Conservation (phyloP, 2,113 vertebrate genomes). For the Syrmaticus mikado region DNA sequence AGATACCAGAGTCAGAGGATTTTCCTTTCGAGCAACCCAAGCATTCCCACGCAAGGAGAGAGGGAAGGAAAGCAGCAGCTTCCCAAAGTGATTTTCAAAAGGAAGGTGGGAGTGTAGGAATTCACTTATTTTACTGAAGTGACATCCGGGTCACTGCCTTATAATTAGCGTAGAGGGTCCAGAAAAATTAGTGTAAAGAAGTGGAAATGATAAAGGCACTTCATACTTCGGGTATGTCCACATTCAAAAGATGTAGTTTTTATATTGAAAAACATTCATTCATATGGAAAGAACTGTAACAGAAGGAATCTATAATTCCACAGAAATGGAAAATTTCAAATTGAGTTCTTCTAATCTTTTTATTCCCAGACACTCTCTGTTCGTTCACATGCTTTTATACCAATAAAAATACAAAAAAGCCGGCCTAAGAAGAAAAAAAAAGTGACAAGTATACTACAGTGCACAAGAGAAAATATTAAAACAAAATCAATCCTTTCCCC, state of each 20-base stretch:
- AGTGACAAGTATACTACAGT: not conserved
- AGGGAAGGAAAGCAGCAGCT: not conserved
- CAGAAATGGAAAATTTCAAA: not conserved
- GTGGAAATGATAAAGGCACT: not conserved
- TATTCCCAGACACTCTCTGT: not conserved
- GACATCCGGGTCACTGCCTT: not conserved
- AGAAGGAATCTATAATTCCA: not conserved
- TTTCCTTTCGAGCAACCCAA: not conserved
- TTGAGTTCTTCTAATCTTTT: not conserved
- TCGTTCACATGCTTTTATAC: not conserved
- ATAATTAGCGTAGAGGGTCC: not conserved
- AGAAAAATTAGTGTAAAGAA: not conserved
- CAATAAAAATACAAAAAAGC: conserved; percentile 1
- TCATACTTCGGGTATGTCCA: not conserved
- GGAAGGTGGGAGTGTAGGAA: not conserved
- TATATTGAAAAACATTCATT: not conserved
- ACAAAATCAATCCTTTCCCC: fast-evolving
- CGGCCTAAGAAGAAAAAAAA: not conserved
- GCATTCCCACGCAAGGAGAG: not conserved
- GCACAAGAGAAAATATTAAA: not conserved
- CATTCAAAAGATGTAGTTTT: not conserved
- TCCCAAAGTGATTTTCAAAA: not conserved
- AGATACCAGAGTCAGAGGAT: not conserved
- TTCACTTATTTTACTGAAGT: not conserved
- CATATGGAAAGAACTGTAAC: not conserved